Base-by-base conservation (phyloP, 2,888 invertebrate genomes). In the Chironomus riparius region DNA sequence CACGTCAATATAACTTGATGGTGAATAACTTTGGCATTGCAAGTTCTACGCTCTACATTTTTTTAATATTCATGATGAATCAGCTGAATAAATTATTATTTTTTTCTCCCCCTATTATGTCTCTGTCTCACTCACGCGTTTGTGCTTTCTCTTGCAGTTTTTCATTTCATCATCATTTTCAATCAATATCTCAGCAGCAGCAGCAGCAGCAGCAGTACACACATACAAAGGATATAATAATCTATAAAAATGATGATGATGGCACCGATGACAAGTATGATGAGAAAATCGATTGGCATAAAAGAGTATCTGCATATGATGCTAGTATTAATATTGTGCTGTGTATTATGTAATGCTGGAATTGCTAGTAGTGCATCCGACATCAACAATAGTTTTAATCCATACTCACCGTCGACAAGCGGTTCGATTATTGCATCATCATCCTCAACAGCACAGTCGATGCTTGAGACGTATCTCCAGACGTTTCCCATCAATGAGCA, bases 301-400 rank as follows among this genome's bases (percentile, higher is more conserved):
- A 65, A 22, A 65, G 24, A 21, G 65, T 50, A 50, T 28, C 47
- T 72, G 62, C 72, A 72, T n/a, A 28, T 72, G 72, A 61, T 72
- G 50, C 15, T 28, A 21, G 72, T 47, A 38, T 22, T 38, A 61
- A 72, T 72, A 12, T 21, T 72, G n/a, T 18, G 56, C 56, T 22
- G 70, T 50, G 70, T 18, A 13, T 70, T 70, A 15, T 50, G 70
- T 56, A 48, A n/a, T 50, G 72, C 61, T 61, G 72, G 72, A 61
- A 72, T 21, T 56, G 72, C 56, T 24, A 72, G 62, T 18, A 50
- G 56, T 15, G 21, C 62, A 18, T 62, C 50, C 22, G 50, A 50
- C 18, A 61, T 72, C 50, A 72, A 72, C 72, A 72, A 72, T 62
- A 72, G 72, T 72, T 18, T 72, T 61, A 72, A 72, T 72, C 72